A percentile compares a stretch with the other conserved stretches of the same genome.
Evolutionary conservation across 2,888 invertebrate species (phyloP).

Genomic region (Mesorhabditis belari): DNA sequence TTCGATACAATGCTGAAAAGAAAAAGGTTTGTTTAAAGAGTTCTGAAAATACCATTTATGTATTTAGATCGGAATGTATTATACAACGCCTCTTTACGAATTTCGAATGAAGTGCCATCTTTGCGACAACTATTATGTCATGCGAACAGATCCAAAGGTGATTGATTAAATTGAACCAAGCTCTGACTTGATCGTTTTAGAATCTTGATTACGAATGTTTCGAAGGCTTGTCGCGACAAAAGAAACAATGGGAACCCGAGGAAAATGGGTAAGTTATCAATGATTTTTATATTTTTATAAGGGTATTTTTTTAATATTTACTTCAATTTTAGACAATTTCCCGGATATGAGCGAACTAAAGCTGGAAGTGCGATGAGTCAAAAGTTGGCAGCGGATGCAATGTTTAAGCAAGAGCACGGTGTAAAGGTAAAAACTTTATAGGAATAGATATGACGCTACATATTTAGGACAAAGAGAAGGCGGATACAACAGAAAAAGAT

Average conservation of each 20-base stretch:
- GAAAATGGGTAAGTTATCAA: conserved; percentile 62
- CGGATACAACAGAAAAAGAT: conserved; percentile 89
- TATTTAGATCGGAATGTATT: conserved; percentile 78
- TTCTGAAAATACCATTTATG: not conserved
- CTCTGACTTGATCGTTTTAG: conserved; percentile 59
- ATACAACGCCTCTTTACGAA: conserved; percentile 91
- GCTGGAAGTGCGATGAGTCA: conserved; percentile 79
- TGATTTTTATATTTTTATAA: too few relatives aligned
- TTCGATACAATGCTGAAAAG: conserved; percentile 75
- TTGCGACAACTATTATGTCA: conserved; percentile 92
- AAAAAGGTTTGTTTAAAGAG: conserved; percentile 52
- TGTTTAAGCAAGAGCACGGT: conserved; percentile 93
- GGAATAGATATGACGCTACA: not conserved
- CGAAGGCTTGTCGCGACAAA: conserved; percentile 88
- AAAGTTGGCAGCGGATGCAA: conserved; percentile 84
- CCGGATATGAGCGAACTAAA: conserved; percentile 18
- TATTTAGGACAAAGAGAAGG: conserved; percentile 40
- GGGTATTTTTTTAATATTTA: not conserved
- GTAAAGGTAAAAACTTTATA: conserved; percentile 59
- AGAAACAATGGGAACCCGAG: conserved; percentile 93
- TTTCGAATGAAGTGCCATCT: conserved; percentile 98
- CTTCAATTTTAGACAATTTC: not conserved
- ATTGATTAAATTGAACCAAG: not conserved
- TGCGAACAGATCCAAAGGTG: conserved; percentile 94
- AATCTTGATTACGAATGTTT: conserved; percentile 93